Evolutionary conservation across 2,888 invertebrate species (phyloP).

Genomic region (Drosophila multiciliata): DNA sequence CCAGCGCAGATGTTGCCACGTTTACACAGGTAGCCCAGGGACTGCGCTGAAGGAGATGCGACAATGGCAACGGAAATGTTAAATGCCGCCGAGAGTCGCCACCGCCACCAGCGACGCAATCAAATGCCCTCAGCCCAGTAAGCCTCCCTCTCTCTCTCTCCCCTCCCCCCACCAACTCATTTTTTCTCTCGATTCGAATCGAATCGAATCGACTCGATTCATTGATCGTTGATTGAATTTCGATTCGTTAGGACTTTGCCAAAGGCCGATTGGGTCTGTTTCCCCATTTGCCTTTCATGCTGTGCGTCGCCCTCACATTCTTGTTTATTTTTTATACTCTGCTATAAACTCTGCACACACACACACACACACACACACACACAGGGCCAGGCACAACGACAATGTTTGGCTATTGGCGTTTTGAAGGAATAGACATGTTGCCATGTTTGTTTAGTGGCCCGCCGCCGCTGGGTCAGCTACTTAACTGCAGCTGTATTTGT

Average conservation of each 20-base stretch:
- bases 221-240: slow-evolving; percentile 82
- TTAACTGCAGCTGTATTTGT: slow-evolving; percentile 44
- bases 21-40: slow-evolving; percentile 50
- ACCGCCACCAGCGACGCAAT: slow-evolving; percentile 7
- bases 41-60: slow-evolving; percentile 35
- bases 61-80: slow-evolving; percentile 78
- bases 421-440: slow-evolving; percentile 73
- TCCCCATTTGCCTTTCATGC: slow-evolving; percentile 37
- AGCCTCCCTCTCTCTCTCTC: slow-evolving; percentile 10
- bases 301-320: slow-evolving; percentile 14
- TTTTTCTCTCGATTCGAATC: not conserved
- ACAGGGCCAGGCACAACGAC: slow-evolving; percentile 18
- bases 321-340: slow-evolving; percentile 19
- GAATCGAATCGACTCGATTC: slow-evolving; percentile 45
- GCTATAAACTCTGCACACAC: slow-evolving; percentile 5
- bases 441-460: slow-evolving; percentile 71
- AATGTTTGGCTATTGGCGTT: slow-evolving; percentile 39
- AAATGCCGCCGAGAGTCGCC: slow-evolving; percentile 65
- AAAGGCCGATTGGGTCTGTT: slow-evolving; percentile 34
- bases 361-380: slow-evolving; percentile 3
- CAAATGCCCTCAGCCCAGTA: slow-evolving; percentile 24
- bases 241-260: slow-evolving; percentile 62
- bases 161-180: too few relatives aligned
- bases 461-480: slow-evolving; percentile 61
- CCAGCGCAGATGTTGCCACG: slow-evolving; percentile 40